Evolutionary conservation across 1,140 invertebrate genomes (phyloP), one percentile per base, ranked within the genome.

Genomic region (Lepidurus apus): DNA sequence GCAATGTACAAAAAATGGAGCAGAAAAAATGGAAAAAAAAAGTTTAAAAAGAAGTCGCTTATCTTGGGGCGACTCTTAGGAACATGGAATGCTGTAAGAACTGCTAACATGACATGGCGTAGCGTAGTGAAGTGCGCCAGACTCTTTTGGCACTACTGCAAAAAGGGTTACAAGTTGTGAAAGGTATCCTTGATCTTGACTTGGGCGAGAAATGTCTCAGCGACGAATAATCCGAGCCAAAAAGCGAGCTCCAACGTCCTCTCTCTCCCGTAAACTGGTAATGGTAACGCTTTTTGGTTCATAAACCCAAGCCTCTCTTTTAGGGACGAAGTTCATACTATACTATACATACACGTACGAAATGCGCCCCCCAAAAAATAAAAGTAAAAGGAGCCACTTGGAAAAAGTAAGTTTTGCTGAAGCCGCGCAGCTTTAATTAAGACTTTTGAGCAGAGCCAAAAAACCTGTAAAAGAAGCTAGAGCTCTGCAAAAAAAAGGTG

Each of bases 101-200:
- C 53, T 65, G 53, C 21, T 65, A 65, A 21, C 21, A n/a, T 17
- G 53, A 7, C 53, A 65, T 65, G n/a, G 53, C 13, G 53, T 21
- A n/a, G 53, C 5, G 53, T 21, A 9, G 9, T 65, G 9, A 65
- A 65, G 53, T 65, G 9, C 53, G 21, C 17, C 5, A 9, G 53
- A n/a, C 53, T 21, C 53, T 65, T 65, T 65, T 65, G 53, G 53
- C 53, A 65, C 17, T 65, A 65, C n/a, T 21, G 13, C 17, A 65
- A 65, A 65, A 65, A 13, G 53, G 53, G 53, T 13, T 65, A 21
- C 17, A 65, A 13, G 53, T 21, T 5, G 21, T 21, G 53, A 65
- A 65, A 17, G 53, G 21, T 9, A 65, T 65, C 53, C 53, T 65
- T 65, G 53, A 65, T 65, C 53, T 65, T 65, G 53, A 65, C 53